A percentile compares a stretch with the other conserved stretches of the same genome.
phyloP scores from a whole-genome alignment of 2,888 invertebrate genomes.

The Hedychridium roseum region DNA sequence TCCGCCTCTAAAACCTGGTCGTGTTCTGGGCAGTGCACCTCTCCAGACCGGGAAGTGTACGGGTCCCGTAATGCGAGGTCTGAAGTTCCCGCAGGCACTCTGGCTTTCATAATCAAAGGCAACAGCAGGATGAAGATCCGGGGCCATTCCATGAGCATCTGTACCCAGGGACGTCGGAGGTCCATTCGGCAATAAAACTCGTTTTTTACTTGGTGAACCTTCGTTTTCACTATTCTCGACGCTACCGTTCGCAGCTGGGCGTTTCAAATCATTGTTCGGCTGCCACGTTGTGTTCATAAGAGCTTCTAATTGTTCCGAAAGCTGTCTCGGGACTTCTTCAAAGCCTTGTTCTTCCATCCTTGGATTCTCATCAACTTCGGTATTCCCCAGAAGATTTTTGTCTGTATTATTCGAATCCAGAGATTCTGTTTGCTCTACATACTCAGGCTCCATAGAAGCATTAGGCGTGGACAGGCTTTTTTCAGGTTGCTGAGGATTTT shows the following conservation, averaged over 20 bases:
- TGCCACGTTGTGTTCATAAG: conserved; percentile 50
- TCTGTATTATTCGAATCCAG: conserved; percentile 22
- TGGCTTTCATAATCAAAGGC: conserved; percentile 47
- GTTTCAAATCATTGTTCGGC: conserved; percentile 42
- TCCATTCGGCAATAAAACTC: conserved; percentile 41
- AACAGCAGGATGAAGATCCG: conserved; percentile 39
- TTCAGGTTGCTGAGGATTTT: no score
- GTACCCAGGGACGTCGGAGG: conserved; percentile 28
- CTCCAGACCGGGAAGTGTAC: conserved; percentile 59
- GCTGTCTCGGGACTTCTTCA: conserved; percentile 42
- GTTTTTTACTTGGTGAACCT: conserved; percentile 33
- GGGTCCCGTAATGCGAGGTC: conserved; percentile 37
- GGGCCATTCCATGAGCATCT: conserved; percentile 17
- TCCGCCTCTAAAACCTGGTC: conserved; percentile 61
- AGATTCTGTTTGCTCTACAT: conserved; percentile 30
- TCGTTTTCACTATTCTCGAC: conserved; percentile 33
- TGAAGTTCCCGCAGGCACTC: conserved; percentile 36
- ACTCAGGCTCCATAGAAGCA: no score
- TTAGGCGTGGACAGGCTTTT: no score
- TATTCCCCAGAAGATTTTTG: conserved; percentile 20
- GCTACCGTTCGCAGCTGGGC: conserved; percentile 43
- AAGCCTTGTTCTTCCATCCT: conserved; percentile 16
- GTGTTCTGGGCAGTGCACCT: conserved; percentile 62
- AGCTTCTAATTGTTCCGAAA: conserved; percentile 51
- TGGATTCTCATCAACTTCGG: conserved; percentile 15